Evolutionary conservation across 2,797 vertebrate species (phyloP).

Genomic region (Gorsachius magnificus): DNA sequence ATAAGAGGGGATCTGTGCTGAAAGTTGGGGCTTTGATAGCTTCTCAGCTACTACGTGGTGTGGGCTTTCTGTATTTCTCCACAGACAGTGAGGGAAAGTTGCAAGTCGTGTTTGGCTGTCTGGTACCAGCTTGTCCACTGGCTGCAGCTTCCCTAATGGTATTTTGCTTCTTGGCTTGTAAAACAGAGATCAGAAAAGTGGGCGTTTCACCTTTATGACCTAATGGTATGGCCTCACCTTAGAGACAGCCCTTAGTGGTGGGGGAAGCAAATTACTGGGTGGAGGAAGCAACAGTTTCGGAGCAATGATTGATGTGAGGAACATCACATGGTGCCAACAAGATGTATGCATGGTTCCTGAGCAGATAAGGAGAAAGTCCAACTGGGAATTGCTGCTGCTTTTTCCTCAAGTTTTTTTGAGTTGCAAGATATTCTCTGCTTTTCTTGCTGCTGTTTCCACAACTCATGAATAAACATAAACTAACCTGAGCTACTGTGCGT

Average conservation of each 20-base stretch:
- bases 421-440: background rate
- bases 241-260: background rate
- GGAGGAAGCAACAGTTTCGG: background rate
- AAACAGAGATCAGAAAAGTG: background rate
- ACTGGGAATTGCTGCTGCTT: background rate
- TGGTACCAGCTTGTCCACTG: background rate
- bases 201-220: background rate
- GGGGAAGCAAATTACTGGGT: background rate
- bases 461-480: background rate
- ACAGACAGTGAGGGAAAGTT: background rate
- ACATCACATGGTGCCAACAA: background rate
- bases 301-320: background rate
- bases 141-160: background rate
- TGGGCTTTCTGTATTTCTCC: background rate
- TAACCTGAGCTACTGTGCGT: background rate
- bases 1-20: background rate
- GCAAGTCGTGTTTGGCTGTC: background rate
- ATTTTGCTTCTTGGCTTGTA: background rate
- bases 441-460: background rate
- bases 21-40: background rate
- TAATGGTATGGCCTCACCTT: background rate
- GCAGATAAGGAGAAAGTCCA: background rate
- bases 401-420: background rate
- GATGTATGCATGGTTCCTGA: background rate
- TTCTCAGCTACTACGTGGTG: accelerated